Base-by-base conservation (phyloP, 92 coral and sea anemone genomes). In the Epizoanthus fatuus region DNA sequence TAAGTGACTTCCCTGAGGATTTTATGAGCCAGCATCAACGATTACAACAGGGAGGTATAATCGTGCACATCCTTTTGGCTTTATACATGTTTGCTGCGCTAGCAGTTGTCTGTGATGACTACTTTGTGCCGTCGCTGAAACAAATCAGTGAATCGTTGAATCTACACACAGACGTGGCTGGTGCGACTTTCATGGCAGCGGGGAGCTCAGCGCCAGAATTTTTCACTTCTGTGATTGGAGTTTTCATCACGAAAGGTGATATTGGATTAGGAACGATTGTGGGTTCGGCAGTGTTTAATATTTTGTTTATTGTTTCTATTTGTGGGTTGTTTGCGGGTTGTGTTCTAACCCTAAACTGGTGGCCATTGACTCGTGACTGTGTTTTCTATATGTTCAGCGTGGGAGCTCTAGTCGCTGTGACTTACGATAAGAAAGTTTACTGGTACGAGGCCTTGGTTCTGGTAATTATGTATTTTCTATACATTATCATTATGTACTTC, bases 131-230 rank as follows among this genome's bases (percentile, higher is more conserved):
- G 13, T 92, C 98, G 13, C 87, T 94, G 5, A 93, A 94, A 77
- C 72, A 88, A 69, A 80, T 94, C 14, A 83, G 92, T 42, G 87
- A 79, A 44, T 89, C 81, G 22, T 65, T 94, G 37, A 68, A 84
- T 57, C 74, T 94, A 8, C 75, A 75, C 63, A 68, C 87, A 1
- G 94, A 94, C 70, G 98, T 94, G 0, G 95, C 95, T n/a, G 98
- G 98, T n/a, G 98, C 95, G 6, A 94, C 98, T 9, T 89, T 94
- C 57, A 94, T 94, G 98, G 98, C 98, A 12, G 95, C 92, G 16
- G 98, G 95, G 6, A 92, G 93, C 59, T 94, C 98, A 0, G 98
- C 92, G 5, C 92, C 98, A 7, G 98, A 94, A 44, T 86, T 94
- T 54, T 92, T 92, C 84, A 92, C 95, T 16, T 92, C 98, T 5